These are phyloP conservation scores for Thomomys bottae DNA, from an alignment of 2,113 vertebrate species.

Conservation along the genomic window DNA sequence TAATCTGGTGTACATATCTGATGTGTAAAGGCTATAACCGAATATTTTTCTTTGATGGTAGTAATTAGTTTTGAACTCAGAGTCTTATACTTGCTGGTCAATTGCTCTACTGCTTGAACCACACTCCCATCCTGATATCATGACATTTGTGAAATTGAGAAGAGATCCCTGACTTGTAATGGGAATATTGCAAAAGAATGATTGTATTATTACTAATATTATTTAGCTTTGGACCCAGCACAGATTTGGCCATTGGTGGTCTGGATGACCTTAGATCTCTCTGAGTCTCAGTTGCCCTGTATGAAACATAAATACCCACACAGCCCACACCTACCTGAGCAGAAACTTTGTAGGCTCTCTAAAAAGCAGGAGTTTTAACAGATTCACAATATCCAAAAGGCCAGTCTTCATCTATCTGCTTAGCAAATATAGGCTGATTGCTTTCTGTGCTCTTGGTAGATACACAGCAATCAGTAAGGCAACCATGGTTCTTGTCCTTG, in stretches of 20 bases:
- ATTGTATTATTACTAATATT: not conserved
- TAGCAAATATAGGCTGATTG: not conserved
- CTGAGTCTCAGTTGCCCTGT: not conserved
- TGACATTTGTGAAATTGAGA: not conserved
- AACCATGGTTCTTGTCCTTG: not conserved
- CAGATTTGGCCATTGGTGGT: not conserved
- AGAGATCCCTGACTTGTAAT: not conserved
- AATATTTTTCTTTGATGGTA: too few relatives aligned
- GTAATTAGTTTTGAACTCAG: too few relatives aligned
- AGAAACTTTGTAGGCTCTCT: not conserved
- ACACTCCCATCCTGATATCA: too few relatives aligned
- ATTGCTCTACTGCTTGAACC: too few relatives aligned
- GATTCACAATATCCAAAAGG: not conserved
- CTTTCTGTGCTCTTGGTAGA: not conserved
- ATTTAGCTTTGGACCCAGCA: not conserved
- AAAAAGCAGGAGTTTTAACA: not conserved
- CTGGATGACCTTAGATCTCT: fast-evolving
- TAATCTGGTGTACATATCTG: not conserved
- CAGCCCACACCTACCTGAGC: not conserved
- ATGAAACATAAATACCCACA: not conserved
- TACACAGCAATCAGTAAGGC: not conserved
- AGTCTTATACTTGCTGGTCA: too few relatives aligned
- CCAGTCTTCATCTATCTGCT: not conserved
- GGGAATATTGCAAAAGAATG: not conserved
- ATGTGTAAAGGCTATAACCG: not conserved